phyloP scores from a whole-genome alignment of 2,113 vertebrate genomes.

The Brachirus orientalis region DNA sequence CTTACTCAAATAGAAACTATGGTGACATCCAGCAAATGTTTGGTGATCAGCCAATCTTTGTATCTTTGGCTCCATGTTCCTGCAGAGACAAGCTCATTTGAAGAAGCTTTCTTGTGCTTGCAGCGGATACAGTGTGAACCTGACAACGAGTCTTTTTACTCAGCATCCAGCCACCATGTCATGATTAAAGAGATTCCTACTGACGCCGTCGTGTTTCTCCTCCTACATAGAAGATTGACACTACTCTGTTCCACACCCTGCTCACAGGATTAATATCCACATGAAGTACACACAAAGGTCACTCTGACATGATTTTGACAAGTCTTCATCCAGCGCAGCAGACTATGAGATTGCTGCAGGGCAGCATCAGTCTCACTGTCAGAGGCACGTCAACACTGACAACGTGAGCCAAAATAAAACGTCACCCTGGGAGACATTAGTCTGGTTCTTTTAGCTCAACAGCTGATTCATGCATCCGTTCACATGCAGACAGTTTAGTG shows the following conservation, averaged over 20 bases:
- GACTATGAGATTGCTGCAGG: slow-evolving; percentile 42
- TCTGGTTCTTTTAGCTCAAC: slow-evolving; percentile 56
- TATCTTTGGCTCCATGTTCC: no score
- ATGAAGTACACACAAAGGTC: slow-evolving; percentile 19
- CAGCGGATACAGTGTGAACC: slow-evolving; percentile 5
- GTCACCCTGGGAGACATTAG: slow-evolving; percentile 68
- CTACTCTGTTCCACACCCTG: slow-evolving; percentile 40
- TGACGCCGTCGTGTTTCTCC: slow-evolving; percentile 5
- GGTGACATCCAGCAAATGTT: slow-evolving; percentile 24
- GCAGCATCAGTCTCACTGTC: slow-evolving; percentile 65
- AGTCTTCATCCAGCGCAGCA: slow-evolving; percentile 32
- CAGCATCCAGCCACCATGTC: background rate
- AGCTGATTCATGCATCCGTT: slow-evolving; percentile 60
- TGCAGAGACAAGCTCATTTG: no score
- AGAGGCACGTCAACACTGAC: slow-evolving; percentile 62
- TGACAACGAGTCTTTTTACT: slow-evolving; percentile 24
- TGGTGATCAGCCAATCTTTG: background rate
- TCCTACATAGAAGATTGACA: slow-evolving; percentile 6
- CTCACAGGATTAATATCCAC: slow-evolving; percentile 12
- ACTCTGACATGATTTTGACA: slow-evolving; percentile 24
- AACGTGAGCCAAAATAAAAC: slow-evolving; percentile 74
- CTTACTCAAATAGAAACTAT: background rate
- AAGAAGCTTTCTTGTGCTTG: no score
- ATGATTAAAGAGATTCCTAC: slow-evolving; percentile 15
- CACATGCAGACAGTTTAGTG: slow-evolving; percentile 6